Evolutionary conservation across 2,888 invertebrate genomes (phyloP), one percentile per base, ranked within the genome.

Genomic region (Acleris laterana): DNA sequence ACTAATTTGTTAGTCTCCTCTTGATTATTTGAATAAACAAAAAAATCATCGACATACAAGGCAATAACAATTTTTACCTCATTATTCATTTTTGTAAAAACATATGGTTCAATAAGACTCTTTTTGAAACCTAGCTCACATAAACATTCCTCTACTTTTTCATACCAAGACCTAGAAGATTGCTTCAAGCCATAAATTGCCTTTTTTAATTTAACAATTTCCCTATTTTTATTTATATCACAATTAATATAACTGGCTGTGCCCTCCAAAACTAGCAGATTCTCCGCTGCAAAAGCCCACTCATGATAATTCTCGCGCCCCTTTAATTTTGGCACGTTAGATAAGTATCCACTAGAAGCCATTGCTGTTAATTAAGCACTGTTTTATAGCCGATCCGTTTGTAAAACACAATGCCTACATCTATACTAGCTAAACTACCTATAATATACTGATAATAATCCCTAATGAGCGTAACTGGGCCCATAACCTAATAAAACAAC

Each of bases 261-360:
- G 44, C 44, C 44, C 16, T 44, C 16, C 44, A 73, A 53, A 4
- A 74, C 62, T 9, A 73, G 51, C 5, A 69, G 69, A 63, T 74
- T 74, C 50, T 74, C 71, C 42, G 59, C 72, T 42, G 73, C 74
- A 55, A 74, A 73, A 28, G 61, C 56, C 72, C 72, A 73, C 32
- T 74, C 74, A 48, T 57, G 32, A 38, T 70, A 70, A 42, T 70
- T 68, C 25, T 70, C 68, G 13, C 69, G 60, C n/a, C 64, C 68
- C 63, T 71, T 73, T 72, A 76, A 74, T 70, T 22, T 51, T 13
- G 51, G 51, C 13, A 51, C 51, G 22, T 22, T 51, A 13, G 22
- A 16, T 13, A 51, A 16, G 22, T 25, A 51, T 5, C 16, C 19
- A 5, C 25, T 51, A 16, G 51, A 51, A 22, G 20, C 22, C 51